These are phyloP conservation scores for Drosophila ananassae DNA, from an alignment of 1,140 invertebrate genomes.

Conservation along the genomic window DNA sequence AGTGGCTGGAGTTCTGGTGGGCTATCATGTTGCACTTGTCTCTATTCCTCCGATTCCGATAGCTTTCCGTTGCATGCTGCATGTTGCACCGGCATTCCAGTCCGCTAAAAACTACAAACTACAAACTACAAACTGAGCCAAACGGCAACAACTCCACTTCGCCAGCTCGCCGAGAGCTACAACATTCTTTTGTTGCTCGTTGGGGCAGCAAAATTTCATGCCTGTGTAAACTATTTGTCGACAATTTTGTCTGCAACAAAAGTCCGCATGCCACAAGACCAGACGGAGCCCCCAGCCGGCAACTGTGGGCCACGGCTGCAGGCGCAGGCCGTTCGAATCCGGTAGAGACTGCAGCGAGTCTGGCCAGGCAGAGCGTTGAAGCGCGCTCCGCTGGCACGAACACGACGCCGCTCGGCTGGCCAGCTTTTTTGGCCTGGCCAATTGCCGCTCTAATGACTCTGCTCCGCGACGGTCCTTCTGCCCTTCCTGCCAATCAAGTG, in stretches of 20 bases:
- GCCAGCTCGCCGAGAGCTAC: constrained; percentile 55
- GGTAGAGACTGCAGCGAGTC: constrained; percentile 12
- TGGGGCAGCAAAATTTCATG: constrained; percentile 76
- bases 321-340: background rate
- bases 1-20: background rate
- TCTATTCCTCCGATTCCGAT: constrained; percentile 21
- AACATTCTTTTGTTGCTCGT: constrained; percentile 66
- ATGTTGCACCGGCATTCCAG: constrained; percentile 32
- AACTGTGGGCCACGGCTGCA: background rate
- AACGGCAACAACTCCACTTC: constrained; percentile 45
- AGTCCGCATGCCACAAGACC: constrained; percentile 71
- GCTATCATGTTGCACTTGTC: constrained; percentile 35
- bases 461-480: constrained; percentile 7
- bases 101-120: constrained; percentile 52
- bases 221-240: constrained; percentile 83
- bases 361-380: constrained; percentile 65
- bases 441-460: constrained; percentile 74
- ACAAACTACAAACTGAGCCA: constrained; percentile 3
- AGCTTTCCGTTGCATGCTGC: constrained; percentile 58
- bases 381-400: constrained; percentile 67
- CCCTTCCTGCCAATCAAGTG: constrained; percentile 28
- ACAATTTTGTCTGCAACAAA: constrained; percentile 81
- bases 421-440: constrained; percentile 40
- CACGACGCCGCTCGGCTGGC: constrained; percentile 9
- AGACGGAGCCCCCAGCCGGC: constrained; percentile 11